Evolutionary conservation across 1,140 invertebrate genomes (phyloP), one percentile per base, ranked within the genome.

Genomic region (Patella vulgata): DNA sequence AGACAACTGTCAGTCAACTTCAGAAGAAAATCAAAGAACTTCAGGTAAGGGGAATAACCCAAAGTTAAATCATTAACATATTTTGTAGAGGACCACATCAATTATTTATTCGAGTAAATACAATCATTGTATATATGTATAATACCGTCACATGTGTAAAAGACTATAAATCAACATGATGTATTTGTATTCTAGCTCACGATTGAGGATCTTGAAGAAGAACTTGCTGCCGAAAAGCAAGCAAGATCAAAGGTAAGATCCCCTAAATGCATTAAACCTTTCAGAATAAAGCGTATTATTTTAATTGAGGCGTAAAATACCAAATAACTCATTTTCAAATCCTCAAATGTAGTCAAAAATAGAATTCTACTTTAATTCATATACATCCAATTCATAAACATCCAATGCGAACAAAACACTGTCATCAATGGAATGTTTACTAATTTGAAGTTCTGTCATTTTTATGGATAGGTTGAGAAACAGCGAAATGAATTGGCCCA

Each of bases 21-120:
- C 93, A 96, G 86, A 96, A 96, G 87, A 95, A 97, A 86, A 96
- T 99, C 88, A 99, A 98, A 89, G 97, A 99, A 89, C 88, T 96
- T 70, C 94, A 97, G 85, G 92, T 84, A 73, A 30, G 6, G 8
- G 23, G 8, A n/a, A 6, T 1, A 25, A n/a, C n/a, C n/a, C n/a
- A n/a, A n/a, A n/a, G n/a, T n/a, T n/a, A n/a, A n/a, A n/a, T n/a
- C n/a, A n/a, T n/a, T n/a, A n/a, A n/a, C n/a, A n/a, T n/a, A n/a
- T n/a, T n/a, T n/a, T 36, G 33, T 36, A 36, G 33, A 8, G 33
- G 14, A 36, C 6, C 33, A 36, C 14, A n/a, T 36, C 5, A 36
- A 36, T 5, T 36, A 36, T 8, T 36, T 5, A 36, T 5, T 36
- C 33, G 14, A 36, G 5, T 36, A 5, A 14, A 36, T 14, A 36